Evolutionary conservation across 1,140 invertebrate genomes (phyloP).

Genomic region (Theocolax elegans): DNA sequence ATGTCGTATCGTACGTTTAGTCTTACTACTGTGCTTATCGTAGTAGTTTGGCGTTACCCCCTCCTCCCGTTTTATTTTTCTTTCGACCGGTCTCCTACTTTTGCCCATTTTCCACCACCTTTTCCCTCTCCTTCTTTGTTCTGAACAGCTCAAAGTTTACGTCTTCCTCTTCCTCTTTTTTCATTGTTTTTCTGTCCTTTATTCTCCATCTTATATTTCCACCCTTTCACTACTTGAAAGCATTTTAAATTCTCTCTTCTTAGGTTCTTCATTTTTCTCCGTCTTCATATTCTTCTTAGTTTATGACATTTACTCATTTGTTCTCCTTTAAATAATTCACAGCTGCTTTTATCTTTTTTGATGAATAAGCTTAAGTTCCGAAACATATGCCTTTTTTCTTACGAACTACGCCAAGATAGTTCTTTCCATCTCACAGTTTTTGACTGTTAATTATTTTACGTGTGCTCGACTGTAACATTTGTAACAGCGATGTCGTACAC

Average conservation of each 20-base stretch:
- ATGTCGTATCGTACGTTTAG: conserved; percentile 37
- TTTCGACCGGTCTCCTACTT: conserved; percentile 8
- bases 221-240: conserved; percentile 25
- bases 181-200: conserved; percentile 37
- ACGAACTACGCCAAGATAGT: too few relatives aligned
- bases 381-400: not conserved
- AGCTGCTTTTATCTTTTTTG: conserved; percentile 37
- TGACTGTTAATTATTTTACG: too few relatives aligned
- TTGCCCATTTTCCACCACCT: conserved; percentile 2
- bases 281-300: conserved; percentile 11
- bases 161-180: conserved; percentile 9
- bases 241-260: conserved; percentile 27
- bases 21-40: conserved; percentile 33
- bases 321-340: conserved; percentile 23
- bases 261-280: conserved; percentile 24
- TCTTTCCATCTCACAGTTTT: too few relatives aligned
- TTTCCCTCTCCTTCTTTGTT: conserved; percentile 26
- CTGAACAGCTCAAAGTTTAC: conserved; percentile 37
- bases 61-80: conserved; percentile 4
- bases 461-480: too few relatives aligned
- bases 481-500: too few relatives aligned
- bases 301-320: conserved; percentile 4
- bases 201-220: conserved; percentile 27
- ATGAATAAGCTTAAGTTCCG: not conserved
- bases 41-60: conserved; percentile 32